A percentile compares a stretch with the other conserved stretches of the same genome.
phyloP scores from a whole-genome alignment of 2,113 vertebrate species.

The Coptodon rendalli region DNA sequence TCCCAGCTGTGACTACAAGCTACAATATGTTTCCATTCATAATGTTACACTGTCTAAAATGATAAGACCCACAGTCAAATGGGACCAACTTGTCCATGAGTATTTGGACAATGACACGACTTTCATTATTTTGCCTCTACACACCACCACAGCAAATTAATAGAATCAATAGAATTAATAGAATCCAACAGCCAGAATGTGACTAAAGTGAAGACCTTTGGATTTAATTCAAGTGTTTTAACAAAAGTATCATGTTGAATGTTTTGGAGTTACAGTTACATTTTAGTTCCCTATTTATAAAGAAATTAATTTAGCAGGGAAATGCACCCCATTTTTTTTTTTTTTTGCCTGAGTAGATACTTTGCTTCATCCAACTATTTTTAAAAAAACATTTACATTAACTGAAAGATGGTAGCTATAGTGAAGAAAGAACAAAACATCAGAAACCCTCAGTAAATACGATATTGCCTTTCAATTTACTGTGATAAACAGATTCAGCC shows the following conservation, averaged over 20 bases:
- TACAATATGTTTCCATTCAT: background rate
- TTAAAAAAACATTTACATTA: background rate
- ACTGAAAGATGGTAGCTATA: background rate
- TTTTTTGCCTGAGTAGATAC: background rate
- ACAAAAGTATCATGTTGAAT: background rate
- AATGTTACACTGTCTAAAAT: background rate
- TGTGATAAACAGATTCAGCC: background rate
- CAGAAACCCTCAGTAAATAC: background rate
- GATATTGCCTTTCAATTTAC: background rate
- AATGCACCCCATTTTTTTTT: background rate
- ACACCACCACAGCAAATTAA: background rate
- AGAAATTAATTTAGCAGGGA: accelerated
- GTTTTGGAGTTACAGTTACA: background rate
- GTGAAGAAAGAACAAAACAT: background rate
- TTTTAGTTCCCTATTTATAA: background rate
- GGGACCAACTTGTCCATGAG: background rate
- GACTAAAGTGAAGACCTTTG: too few relatives aligned
- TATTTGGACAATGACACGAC: background rate
- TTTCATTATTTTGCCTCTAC: background rate
- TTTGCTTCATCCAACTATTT: background rate
- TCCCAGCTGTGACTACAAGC: background rate
- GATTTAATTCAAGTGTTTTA: background rate
- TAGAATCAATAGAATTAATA: background rate
- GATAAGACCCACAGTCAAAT: background rate
- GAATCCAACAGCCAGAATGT: background rate